Evolutionary conservation across 2,113 vertebrate species (phyloP), one percentile per base, ranked within the genome.

Genomic region (Lathamus discolor): DNA sequence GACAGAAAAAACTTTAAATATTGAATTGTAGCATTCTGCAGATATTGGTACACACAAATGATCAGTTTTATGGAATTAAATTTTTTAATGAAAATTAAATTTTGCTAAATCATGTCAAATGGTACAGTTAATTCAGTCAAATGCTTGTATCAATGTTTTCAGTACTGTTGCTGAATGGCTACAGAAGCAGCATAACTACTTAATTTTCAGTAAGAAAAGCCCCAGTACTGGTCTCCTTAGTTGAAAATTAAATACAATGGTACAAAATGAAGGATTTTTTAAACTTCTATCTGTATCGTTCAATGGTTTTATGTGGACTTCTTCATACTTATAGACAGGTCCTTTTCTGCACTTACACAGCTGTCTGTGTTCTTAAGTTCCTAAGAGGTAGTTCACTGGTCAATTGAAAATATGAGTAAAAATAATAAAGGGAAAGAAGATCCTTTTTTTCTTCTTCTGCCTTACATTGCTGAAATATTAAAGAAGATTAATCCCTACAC

Each of bases 381-480:
- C 15, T 43, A 51, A 28, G 25, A 31, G 5, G 5, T 49, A 64
- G 54, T 27, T 68, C 31, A 39, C 7, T 23, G 9, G 5, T 63
- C 24, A 81, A 1, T 0, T 82, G 31, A 43, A 87, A 78, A 43
- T n/a, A 59, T 13, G 17, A 73, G 25, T 33, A 84, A 17, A 66
- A 77, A 33, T n/a, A 25, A 37, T 13, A 72, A 37, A 15, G 0
- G 2, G 1, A 5, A 51, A 37, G 3, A 4, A 52, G 1, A 5
- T 72, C 6, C 6, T 35, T 62, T 54, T 64, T 41, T 37, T 6
- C 10, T 35, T 68, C 6, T 81, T 59, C n/a, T 43, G 10, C 20
- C 17, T 77, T 44, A 28, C 2, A 61, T 16, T 12, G 51, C 5
- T 20, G 2, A 77, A 80, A 59, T 4, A 39, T 28, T 63, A 23